Evolutionary conservation across 2,113 vertebrate genomes (phyloP).

Genomic region (Petaurus breviceps): DNA sequence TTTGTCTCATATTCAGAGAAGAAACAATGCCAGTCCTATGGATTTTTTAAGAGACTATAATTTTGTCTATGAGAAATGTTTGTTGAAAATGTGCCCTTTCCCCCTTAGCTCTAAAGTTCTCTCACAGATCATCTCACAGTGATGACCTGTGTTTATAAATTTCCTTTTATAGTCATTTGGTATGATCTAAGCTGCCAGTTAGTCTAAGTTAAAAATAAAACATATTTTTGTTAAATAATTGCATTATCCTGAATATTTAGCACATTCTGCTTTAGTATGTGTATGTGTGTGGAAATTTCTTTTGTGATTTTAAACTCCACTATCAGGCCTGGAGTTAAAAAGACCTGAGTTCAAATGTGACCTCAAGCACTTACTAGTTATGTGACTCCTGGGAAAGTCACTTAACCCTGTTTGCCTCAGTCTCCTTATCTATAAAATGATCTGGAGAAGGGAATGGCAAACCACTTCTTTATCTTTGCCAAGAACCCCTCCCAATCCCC

Average conservation of each 20-base stretch:
- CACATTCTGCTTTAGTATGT: background rate
- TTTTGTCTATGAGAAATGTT: conserved; percentile 7
- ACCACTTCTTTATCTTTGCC: background rate
- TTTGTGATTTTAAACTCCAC: background rate
- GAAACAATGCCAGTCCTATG: background rate
- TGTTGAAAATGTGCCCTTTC: background rate
- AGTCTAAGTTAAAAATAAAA: background rate
- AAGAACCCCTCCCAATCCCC: background rate
- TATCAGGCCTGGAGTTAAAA: background rate
- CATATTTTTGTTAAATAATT: background rate
- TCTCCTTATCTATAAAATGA: background rate
- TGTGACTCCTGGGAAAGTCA: background rate
- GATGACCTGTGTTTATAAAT: conserved; percentile 17
- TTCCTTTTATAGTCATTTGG: background rate
- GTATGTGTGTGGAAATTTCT: background rate
- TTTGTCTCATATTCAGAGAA: conserved; percentile 28
- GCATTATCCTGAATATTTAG: background rate
- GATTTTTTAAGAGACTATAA: conserved; percentile 1
- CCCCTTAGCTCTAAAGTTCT: background rate
- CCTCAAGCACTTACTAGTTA: background rate
- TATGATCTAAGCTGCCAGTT: background rate
- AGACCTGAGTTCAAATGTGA: background rate
- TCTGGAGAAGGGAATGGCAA: background rate
- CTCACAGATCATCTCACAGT: conserved; percentile 20
- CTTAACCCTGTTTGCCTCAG: background rate